phyloP scores from a whole-genome alignment of 2,888 invertebrate species.

The Drosophila mimetica region DNA sequence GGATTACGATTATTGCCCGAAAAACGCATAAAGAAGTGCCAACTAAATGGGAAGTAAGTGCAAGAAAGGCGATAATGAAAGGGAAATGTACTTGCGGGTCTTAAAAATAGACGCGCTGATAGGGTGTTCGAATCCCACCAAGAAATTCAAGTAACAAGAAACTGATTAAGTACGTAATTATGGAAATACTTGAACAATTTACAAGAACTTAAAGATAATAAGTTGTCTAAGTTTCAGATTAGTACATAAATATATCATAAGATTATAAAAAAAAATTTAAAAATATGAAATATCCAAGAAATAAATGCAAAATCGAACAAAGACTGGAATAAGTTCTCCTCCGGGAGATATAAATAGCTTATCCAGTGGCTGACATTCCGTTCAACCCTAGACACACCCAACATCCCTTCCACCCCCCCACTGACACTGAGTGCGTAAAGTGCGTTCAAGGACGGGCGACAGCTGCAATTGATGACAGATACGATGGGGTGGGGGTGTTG shows the following conservation, averaged over 20 bases:
- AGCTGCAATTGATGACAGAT: conserved; percentile 63
- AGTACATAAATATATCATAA: not conserved
- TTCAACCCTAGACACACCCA: conserved; percentile 23
- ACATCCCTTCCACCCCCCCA: not conserved
- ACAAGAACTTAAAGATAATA: no score
- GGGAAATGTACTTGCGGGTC: conserved; percentile 4
- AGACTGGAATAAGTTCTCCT: conserved; percentile 4
- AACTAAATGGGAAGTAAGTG: conserved; percentile 1
- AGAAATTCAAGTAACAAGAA: not conserved
- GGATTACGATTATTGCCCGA: conserved; percentile 12
- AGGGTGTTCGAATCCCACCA: not conserved
- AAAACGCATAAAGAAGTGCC: conserved; percentile 17
- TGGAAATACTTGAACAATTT: no score
- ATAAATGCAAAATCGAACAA: conserved; percentile 12
- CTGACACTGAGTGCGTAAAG: conserved; percentile 52
- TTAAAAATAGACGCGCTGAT: not conserved
- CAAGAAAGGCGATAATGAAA: conserved; percentile 2
- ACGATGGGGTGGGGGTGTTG: conserved; percentile 8
- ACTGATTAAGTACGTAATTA: not conserved
- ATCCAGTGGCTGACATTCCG: conserved; percentile 19
- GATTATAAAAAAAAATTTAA: no score
- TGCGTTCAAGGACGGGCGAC: conserved; percentile 70
- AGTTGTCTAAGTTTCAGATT: no score
- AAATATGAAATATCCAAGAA: not conserved
- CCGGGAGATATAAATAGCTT: conserved; percentile 22